Conservation (phyloP, 2,888 invertebrate species). For the Folsomia candida region DNA sequence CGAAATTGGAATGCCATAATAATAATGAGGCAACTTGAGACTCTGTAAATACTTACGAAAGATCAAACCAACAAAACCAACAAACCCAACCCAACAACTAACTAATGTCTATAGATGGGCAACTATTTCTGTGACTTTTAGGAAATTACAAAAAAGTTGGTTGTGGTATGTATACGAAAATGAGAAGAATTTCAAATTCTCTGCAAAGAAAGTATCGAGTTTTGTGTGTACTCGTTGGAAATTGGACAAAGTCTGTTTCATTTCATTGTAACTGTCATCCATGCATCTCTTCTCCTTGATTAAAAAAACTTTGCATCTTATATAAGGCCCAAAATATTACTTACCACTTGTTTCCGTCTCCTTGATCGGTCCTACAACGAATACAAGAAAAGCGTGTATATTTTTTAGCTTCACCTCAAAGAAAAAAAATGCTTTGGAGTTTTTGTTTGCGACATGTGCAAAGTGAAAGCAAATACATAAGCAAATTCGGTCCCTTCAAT, state of each 20-base stretch:
- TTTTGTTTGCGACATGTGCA: neutral
- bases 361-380: constrained; percentile 6
- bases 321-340: neutral
- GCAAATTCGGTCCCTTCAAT: too few species aligned
- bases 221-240: neutral
- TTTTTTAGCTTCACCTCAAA: neutral
- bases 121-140: neutral
- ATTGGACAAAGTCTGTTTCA: neutral
- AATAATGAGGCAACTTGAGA: neutral
- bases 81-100: neutral
- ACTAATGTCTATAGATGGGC: neutral
- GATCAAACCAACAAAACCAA: too few species aligned
- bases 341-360: constrained; percentile 5
- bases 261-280: neutral
- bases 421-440: neutral
- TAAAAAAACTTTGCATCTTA: constrained; percentile 3
- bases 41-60: too few species aligned
- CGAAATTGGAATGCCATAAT: neutral
- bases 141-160: neutral
- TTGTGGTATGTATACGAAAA: too few species aligned
- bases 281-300: neutral
- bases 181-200: neutral
- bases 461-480: neutral
- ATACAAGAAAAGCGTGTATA: neutral
- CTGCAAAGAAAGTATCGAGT: neutral